Conservation (phyloP, 2,113 vertebrate species). For the Otolemur garnettii region DNA sequence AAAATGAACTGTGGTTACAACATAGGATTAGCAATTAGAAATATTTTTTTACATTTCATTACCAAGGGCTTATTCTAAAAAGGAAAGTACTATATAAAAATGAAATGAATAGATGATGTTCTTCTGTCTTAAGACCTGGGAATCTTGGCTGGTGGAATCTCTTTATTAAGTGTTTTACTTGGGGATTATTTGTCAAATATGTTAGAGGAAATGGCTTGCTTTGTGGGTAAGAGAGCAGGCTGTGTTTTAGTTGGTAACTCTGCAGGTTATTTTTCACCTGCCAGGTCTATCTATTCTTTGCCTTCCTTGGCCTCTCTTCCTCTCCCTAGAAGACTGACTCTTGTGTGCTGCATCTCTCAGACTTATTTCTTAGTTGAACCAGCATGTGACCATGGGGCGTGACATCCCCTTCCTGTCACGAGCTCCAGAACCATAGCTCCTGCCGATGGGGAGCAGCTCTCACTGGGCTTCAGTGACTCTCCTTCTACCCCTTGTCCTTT, state of each 20-base stretch:
- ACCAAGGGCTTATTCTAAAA: conserved; percentile 31
- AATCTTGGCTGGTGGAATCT: neutral
- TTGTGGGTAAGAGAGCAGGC: neutral
- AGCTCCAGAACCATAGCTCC: neutral
- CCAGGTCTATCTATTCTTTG: neutral
- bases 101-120: conserved; percentile 52
- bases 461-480: neutral
- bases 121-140: conserved; percentile 42
- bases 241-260: neutral
- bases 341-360: neutral
- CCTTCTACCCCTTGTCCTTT: neutral
- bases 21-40: conserved; percentile 68
- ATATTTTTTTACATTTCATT: conserved; percentile 57
- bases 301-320: neutral
- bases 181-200: conserved; percentile 39
- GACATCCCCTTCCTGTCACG: neutral
- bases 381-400: neutral
- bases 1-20: conserved; percentile 64
- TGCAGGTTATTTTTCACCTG: neutral
- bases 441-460: neutral
- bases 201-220: conserved; percentile 39
- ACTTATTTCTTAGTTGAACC: neutral
- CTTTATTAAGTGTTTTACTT: conserved; percentile 45
- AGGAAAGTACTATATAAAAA: conserved; percentile 3
- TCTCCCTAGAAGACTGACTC: neutral